Conservation (phyloP, 23 tunicate genomes). For the Pegea sp. region DNA sequence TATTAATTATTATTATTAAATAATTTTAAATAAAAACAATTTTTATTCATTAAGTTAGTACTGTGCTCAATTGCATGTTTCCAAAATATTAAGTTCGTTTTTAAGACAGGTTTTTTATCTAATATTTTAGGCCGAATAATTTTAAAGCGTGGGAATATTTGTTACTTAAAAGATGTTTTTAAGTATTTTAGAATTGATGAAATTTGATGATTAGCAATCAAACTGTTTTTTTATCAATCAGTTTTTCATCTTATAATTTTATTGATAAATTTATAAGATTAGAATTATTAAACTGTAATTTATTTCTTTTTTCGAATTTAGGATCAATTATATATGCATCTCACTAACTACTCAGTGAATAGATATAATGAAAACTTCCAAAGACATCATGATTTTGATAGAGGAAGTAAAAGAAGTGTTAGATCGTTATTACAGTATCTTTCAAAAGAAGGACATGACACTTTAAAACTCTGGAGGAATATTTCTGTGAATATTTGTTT, state of each 20-base stretch:
- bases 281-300: too few relatives aligned
- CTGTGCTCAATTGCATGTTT: too few relatives aligned
- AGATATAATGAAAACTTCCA: constrained; percentile 62
- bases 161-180: background rate
- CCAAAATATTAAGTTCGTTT: too few relatives aligned
- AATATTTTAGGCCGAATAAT: too few relatives aligned
- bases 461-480: constrained; percentile 50
- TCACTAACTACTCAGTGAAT: constrained; percentile 85
- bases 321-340: constrained; percentile 71
- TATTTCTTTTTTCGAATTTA: too few relatives aligned
- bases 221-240: constrained; percentile 1
- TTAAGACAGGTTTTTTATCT: too few relatives aligned
- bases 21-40: background rate
- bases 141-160: too few relatives aligned
- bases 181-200: background rate
- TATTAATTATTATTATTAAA: background rate
- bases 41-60: background rate
- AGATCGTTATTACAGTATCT: constrained; percentile 30
- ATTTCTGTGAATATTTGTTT: constrained; percentile 42
- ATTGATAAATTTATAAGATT: background rate
- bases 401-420: constrained; percentile 75
- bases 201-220: background rate
- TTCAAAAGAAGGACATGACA: constrained; percentile 39
- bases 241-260: background rate
- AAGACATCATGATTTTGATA: constrained; percentile 57